Conservation (phyloP, 2,113 vertebrate genomes). For the Ivindomyrus marchei region DNA sequence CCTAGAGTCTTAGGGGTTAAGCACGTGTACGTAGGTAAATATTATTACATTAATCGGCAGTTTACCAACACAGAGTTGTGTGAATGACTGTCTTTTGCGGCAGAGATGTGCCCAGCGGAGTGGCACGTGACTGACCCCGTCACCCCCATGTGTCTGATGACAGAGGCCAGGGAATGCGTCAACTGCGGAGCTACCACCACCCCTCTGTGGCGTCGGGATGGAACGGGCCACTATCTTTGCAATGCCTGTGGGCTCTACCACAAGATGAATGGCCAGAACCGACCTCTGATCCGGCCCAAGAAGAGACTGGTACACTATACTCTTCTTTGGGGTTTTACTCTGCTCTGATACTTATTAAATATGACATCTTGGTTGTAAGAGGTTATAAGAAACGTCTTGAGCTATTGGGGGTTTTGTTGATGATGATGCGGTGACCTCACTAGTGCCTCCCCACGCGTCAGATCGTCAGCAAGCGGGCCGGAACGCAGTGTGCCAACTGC, state of each 20-base stretch:
- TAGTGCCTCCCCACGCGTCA: slow-evolving; percentile 31
- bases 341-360: background rate
- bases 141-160: background rate
- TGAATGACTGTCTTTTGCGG: background rate
- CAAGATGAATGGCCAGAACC: slow-evolving; percentile 69
- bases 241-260: slow-evolving; percentile 73
- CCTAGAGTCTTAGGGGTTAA: background rate
- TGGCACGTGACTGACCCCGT: background rate
- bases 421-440: background rate
- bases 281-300: slow-evolving; percentile 72
- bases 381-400: background rate
- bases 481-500: slow-evolving; percentile 73
- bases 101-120: background rate
- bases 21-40: too few relatives aligned
- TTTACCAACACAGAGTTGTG: background rate
- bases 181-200: slow-evolving; percentile 69
- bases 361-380: background rate
- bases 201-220: slow-evolving; percentile 70
- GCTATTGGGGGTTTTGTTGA: background rate
- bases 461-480: slow-evolving; percentile 63
- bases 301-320: slow-evolving; percentile 61
- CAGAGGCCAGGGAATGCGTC: slow-evolving; percentile 70
- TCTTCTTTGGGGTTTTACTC: background rate
- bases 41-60: background rate
- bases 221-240: slow-evolving; percentile 71